Base-by-base conservation (phyloP, 1,140 invertebrate species). In the Coelopa frigida region DNA sequence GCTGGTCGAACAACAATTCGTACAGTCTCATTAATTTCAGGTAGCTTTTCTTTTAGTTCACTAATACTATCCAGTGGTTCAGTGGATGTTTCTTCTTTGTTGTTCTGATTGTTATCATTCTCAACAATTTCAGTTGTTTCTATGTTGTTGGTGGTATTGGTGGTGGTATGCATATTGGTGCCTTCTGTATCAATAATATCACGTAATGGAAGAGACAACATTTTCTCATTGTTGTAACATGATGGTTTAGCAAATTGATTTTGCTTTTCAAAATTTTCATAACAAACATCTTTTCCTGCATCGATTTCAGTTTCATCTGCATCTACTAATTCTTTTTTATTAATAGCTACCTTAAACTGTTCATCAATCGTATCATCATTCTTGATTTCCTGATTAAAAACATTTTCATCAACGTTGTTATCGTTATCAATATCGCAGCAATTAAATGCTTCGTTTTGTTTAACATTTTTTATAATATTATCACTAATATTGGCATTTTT, bases 41-140 rank as follows among this genome's bases (percentile, higher is more conserved):
- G 65, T 68, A 68, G 61, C 62, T 63, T 68, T 61, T 63, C 65
- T 56, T 68, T 68, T 59, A 68, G 61, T 61, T 68, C 65, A 61
- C 59, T 68, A 64, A 68, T 68, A 68, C 65, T 68, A 68, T 66
- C 62, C 60, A 68, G 64, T 61, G 60, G 54, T 55, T 65, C 65
- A 58, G 59, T n/a, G n/a, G 54, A 58, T 59, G 47, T 45, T 53
- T 23, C 33, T 45, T 47, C 42, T 50, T 48, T 44, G 47, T 41
- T 49, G 46, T 51, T 56, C 31, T 49, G 23, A 26, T n/a, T 46
- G 21, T 38, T 45, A 11, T 10, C 20, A 23, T 46, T 46, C 26
- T 17, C 26, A 10, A n/a, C 32, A 23, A 14, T 23, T 37, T 18
- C 23, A 8, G 23, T 5, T 23, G 22, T 46, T 52, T 56, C 53